Conservation (phyloP, 2,888 invertebrate species). For the Platycheirus albimanus region DNA sequence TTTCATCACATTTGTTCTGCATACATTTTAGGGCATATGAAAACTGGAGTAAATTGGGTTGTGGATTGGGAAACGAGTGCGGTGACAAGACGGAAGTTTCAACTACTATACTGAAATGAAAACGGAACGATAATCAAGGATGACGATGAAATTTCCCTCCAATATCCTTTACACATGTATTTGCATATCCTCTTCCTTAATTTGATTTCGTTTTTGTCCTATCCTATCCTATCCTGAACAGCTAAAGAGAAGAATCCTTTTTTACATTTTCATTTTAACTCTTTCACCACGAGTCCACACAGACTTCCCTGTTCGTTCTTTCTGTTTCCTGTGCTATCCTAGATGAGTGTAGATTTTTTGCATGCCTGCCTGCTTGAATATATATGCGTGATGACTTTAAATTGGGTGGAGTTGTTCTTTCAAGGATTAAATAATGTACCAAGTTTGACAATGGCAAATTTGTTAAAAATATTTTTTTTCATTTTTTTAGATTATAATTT, state of each 20-base stretch:
- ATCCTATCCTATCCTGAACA: too few species aligned
- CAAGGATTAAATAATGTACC: conserved; percentile 33
- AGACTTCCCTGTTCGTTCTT: too few species aligned
- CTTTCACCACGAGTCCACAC: conserved; percentile 27
- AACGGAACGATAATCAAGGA: conserved; percentile 72
- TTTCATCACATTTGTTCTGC: not conserved
- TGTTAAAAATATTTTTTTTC: conserved; percentile 9
- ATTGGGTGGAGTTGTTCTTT: conserved; percentile 29
- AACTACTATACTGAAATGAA: conserved; percentile 64
- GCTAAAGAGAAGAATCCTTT: not conserved
- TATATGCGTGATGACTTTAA: conserved; percentile 17
- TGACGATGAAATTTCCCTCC: conserved; percentile 71
- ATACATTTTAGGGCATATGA: conserved; percentile 4
- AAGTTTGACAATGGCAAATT: conserved; percentile 38
- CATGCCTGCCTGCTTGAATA: conserved; percentile 9
- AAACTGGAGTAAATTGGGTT: conserved; percentile 38
- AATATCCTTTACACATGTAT: conserved; percentile 74
- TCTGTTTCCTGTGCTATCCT: not conserved
- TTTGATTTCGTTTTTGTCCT: conserved; percentile 70
- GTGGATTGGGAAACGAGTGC: conserved; percentile 43
- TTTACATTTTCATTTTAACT: conserved; percentile 24
- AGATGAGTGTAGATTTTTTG: conserved; percentile 25
- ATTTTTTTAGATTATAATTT: conserved; percentile 16
- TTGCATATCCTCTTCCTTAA: conserved; percentile 72
- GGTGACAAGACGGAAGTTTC: conserved; percentile 67